phyloP scores from a whole-genome alignment of 2,797 vertebrate species.

The Alauda arvensis region DNA sequence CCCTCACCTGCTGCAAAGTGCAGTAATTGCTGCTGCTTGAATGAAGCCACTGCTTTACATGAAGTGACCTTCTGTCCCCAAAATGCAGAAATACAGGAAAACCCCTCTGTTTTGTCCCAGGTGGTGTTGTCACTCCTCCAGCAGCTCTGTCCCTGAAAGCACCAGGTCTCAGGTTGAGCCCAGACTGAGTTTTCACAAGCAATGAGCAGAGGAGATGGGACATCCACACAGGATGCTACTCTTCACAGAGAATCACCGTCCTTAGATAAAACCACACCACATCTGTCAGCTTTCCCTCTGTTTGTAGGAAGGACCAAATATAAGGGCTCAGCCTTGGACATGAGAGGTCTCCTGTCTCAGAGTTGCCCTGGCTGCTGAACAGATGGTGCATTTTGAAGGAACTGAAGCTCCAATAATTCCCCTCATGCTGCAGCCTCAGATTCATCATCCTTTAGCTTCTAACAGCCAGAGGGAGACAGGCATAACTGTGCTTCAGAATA shows the following conservation, averaged over 20 bases:
- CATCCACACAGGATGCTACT: not conserved
- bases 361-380: not conserved
- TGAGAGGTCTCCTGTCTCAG: not conserved
- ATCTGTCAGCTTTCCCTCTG: not conserved
- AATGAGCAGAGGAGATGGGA: not conserved
- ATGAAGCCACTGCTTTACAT: not conserved
- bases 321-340: not conserved
- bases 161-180: not conserved
- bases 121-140: not conserved
- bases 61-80: not conserved
- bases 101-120: not conserved
- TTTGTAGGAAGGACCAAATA: not conserved
- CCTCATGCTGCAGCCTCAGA: not conserved
- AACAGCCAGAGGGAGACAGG: conserved; percentile 18
- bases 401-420: not conserved
- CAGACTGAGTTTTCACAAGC: not conserved
- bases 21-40: not conserved
- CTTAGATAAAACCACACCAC: not conserved
- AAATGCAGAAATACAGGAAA: not conserved
- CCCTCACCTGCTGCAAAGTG: not conserved
- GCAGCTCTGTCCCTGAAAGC: not conserved
- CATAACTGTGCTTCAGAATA: not conserved
- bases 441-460: not conserved
- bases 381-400: not conserved
- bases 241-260: not conserved